Evolutionary conservation across 2,888 invertebrate genomes (phyloP).

Genomic region (Cephus pygmeus): DNA sequence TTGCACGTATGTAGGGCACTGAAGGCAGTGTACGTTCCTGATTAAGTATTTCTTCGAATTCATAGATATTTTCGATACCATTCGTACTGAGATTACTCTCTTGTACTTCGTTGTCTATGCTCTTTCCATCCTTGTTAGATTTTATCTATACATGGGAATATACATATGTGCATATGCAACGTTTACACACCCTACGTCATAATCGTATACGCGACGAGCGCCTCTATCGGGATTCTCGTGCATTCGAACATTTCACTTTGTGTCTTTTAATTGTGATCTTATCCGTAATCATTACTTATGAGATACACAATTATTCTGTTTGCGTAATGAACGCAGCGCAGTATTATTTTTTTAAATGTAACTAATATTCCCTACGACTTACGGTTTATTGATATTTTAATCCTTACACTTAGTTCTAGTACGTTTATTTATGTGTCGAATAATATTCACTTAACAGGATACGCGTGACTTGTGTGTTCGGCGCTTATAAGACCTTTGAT

Average conservation of each 20-base stretch:
- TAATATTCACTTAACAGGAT: background rate
- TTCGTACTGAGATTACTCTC: background rate
- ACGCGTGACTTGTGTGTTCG: background rate
- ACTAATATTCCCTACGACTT: constrained; percentile 11
- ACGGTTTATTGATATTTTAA: constrained; percentile 1
- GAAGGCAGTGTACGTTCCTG: constrained; percentile 46
- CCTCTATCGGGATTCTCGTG: constrained; percentile 16
- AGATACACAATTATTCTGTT: background rate
- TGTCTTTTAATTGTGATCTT: constrained; percentile 31
- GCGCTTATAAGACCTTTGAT: background rate
- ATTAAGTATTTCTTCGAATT: constrained; percentile 5
- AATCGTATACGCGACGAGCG: background rate
- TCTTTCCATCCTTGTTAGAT: background rate
- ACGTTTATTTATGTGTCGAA: background rate
- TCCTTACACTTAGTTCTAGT: constrained; percentile 22
- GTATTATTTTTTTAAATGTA: background rate
- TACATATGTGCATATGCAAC: background rate
- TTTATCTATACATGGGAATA: background rate
- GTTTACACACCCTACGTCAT: background rate
- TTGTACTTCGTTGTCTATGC: background rate
- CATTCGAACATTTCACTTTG: constrained; percentile 46
- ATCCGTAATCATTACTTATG: background rate
- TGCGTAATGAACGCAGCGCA: background rate
- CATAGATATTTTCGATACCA: background rate
- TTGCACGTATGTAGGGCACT: constrained; percentile 43